Evolutionary conservation across 2,888 invertebrate genomes (phyloP), one percentile per base, ranked within the genome.

Genomic region (Tenthredo livida): DNA sequence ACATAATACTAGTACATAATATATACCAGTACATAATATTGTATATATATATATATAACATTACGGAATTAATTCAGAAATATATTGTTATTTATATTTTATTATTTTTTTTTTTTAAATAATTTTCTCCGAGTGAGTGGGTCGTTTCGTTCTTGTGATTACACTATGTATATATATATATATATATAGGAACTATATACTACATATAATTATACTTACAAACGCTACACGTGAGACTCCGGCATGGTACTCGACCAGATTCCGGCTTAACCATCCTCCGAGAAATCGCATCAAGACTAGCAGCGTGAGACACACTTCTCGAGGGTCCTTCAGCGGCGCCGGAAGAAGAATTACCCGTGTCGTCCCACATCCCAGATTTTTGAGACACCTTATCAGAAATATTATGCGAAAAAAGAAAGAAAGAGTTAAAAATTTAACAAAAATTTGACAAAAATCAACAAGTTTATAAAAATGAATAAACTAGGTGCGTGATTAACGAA

Each of bases 201-300:
- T n/a, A n/a, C n/a, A n/a, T n/a, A n/a, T n/a, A n/a, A n/a, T n/a
- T 0, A 17, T 85, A 72, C 95, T 94, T 94, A 95, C 95, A 94
- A 90, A 95, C 94, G 92, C 94, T 94, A 93, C 95, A 94, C 89
- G 95, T 94, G 87, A 95, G 95, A 90, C 94, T 95, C 89, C 94
- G 91, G 87, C 93, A 93, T 21, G 94, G 94, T 83, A 91, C 91
- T 88, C 93, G 92, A 85, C 92, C 87, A 54, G 91, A 84, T 82
- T 92, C 92, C 86, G 91, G 90, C 85, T 92, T 93, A 40, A 91
- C 90, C 86, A 90, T 89, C 86, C 94, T 91, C 88, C 94, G 94
- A 84, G 95, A 94, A 89, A 95, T 95, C 85, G 95, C 95, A 90
- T 95, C 95, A 90, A 95, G 91, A 88, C 95, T 95, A 83, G 95